These are phyloP conservation scores for Sphecodes monilicornis DNA, from an alignment of 2,888 invertebrate genomes.

Conservation along the genomic window DNA sequence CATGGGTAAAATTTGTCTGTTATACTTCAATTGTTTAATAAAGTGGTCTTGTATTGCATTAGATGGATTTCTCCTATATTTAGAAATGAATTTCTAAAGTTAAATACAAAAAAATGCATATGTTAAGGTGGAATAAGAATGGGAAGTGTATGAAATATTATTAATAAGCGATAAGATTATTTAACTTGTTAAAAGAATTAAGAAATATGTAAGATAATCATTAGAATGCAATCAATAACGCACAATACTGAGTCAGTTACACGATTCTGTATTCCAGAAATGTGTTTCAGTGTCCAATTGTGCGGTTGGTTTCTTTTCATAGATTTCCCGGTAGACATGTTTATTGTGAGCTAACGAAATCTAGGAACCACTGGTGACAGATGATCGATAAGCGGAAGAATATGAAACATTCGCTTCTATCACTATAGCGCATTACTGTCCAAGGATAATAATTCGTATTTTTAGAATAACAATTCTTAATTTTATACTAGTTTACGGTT, in stretches of 20 bases:
- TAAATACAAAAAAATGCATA: too few relatives aligned
- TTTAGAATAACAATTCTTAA: neutral
- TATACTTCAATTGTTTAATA: neutral
- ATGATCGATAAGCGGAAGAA: constrained; percentile 35
- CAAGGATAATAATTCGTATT: neutral
- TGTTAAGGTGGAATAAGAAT: neutral
- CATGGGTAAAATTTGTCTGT: neutral
- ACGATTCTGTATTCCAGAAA: neutral
- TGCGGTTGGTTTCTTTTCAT: constrained; percentile 15
- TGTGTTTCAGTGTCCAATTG: neutral
- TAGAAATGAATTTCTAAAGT: too few relatives aligned
- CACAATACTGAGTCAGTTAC: neutral
- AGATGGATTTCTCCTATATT: too few relatives aligned
- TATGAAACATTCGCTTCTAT: neutral
- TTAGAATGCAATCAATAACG: neutral
- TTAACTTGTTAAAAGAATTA: neutral
- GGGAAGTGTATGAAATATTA: neutral
- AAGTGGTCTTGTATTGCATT: too few relatives aligned
- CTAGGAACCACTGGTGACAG: constrained; percentile 26
- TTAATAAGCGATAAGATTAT: neutral
- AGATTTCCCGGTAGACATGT: constrained; percentile 48
- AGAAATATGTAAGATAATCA: neutral
- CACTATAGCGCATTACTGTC: neutral
- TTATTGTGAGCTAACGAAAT: constrained; percentile 44
- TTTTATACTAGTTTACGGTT: neutral